These are phyloP conservation scores for Calidris pygmaea DNA, from an alignment of 2,113 vertebrate genomes.

Conservation along the genomic window DNA sequence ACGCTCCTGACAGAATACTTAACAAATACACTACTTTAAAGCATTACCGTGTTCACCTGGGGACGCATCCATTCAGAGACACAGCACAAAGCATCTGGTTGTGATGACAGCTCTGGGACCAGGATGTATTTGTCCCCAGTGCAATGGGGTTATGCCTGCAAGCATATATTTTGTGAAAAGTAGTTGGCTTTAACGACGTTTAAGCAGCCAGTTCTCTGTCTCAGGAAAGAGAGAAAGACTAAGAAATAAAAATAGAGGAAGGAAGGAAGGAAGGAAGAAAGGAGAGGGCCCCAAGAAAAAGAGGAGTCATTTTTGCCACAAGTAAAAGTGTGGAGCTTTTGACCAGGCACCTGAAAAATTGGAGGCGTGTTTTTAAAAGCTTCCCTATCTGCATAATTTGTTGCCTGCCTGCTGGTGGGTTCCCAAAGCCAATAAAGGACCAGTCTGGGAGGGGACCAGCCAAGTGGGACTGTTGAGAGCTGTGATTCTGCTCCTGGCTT, in stretches of 20 bases:
- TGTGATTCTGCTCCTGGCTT: not conserved
- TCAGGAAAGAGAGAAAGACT: not conserved
- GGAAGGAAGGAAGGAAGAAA: not conserved
- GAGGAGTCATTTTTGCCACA: not conserved
- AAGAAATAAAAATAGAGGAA: not conserved
- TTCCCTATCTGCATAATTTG: not conserved
- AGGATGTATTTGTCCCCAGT: constrained; percentile 57
- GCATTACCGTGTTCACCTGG: constrained; percentile 33
- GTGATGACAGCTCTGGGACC: constrained; percentile 63
- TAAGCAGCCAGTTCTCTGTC: constrained; percentile 9
- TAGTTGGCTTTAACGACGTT: constrained; percentile 21
- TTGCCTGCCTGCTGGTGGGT: not conserved
- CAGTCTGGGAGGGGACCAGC: not conserved
- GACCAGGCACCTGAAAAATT: constrained; percentile 4
- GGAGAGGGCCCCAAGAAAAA: not conserved
- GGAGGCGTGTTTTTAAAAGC: not conserved
- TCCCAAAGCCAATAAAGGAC: constrained; percentile 14
- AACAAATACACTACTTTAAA: constrained; percentile 71
- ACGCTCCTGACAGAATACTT: constrained; percentile 62
- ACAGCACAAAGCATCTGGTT: constrained; percentile 48
- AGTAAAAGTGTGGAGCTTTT: not conserved
- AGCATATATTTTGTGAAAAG: not conserved
- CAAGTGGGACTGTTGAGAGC: not conserved
- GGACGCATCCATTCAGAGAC: constrained; percentile 48
- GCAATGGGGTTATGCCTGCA: not conserved